These are phyloP conservation scores for Anagyrus pseudococci DNA, from an alignment of 2,888 invertebrate species.

Conservation along the genomic window DNA sequence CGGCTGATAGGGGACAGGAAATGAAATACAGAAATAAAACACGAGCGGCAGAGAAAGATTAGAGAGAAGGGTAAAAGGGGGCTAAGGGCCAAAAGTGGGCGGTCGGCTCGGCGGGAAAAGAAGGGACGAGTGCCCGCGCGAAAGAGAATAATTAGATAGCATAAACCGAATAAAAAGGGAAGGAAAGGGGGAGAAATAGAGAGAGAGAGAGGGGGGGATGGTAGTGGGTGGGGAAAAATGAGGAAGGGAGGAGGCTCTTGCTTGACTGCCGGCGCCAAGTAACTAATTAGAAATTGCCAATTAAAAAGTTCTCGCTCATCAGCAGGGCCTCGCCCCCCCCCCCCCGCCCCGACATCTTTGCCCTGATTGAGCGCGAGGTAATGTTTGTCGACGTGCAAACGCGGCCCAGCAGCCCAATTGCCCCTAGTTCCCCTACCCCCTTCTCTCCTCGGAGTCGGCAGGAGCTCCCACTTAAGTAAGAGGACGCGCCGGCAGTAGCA, in stretches of 20 bases:
- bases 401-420: too few relatives aligned
- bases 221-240: slow-evolving; percentile 58
- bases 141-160: slow-evolving; percentile 17
- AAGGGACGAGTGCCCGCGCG: slow-evolving; percentile 1
- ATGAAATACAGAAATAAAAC: slow-evolving; percentile 52
- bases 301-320: slow-evolving; percentile 60
- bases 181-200: too few relatives aligned
- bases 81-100: slow-evolving; percentile 9
- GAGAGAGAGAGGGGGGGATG: too few relatives aligned
- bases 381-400: slow-evolving; percentile 21
- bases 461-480: too few relatives aligned
- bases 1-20: slow-evolving; percentile 7
- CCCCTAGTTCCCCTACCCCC: too few relatives aligned
- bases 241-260: slow-evolving; percentile 46
- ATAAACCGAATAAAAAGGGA: slow-evolving; percentile 47
- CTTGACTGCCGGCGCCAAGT: slow-evolving; percentile 46
- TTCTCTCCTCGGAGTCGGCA: too few relatives aligned
- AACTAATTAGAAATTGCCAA: slow-evolving; percentile 61
- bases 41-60: slow-evolving; percentile 40
- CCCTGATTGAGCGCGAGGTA: slow-evolving; percentile 15
- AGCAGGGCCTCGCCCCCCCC: slow-evolving; percentile 39
- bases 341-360: background rate
- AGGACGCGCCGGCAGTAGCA: background rate
- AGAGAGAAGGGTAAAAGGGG: slow-evolving; percentile 22
- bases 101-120: background rate